Evolutionary conservation across 2,113 vertebrate species (phyloP), one percentile per base, ranked within the genome.

Genomic region (Scytalopus superciliaris): DNA sequence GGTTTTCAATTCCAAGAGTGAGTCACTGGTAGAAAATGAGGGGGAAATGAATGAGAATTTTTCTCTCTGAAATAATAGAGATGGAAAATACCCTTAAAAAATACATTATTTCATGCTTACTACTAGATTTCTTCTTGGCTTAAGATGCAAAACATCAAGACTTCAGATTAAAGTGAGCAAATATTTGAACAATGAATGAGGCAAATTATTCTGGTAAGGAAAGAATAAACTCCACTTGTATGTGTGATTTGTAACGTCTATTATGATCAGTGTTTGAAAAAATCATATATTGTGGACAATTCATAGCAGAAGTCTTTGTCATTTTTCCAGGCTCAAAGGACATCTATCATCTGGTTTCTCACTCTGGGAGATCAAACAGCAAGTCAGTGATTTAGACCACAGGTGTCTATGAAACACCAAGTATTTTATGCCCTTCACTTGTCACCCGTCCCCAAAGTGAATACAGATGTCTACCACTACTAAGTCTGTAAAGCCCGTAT

Each of bases 81-180:
- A 59, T 30, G 6, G 35, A 79, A 86, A 84, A 15, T 64, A 33
- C 22, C 76, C 86, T 70, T 83, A 59, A 73, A 66, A 82, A 89
- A 78, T 22, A 24, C 15, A 80, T 3, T 6, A 83, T 78, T 83
- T 86, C 55, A 62, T 3, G 4, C 47, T 86, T 57, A 72, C 35
- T 56, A 22, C 17, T 56, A 83, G 33, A 70, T 74, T 83, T 86
- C 40, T 86, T 92, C 56, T 83, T 49, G 68, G 16, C 6, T 63
- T 88, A 59, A 70, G 23, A 68, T 11, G 40, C 10, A 53, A 94
- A 81, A 16, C 47, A 68, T 60, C 84, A 67, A 78, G 0, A 56
- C 49, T 84, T 87, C 49, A 85, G 77, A 87, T 73, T 87, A 92
- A 80, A 84, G 12, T 31, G 28, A 94, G 39, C 44, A 93, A 93